Evolutionary conservation across 2,113 vertebrate species (phyloP), one percentile per base, ranked within the genome.

Genomic region (Bubalus kerabau): DNA sequence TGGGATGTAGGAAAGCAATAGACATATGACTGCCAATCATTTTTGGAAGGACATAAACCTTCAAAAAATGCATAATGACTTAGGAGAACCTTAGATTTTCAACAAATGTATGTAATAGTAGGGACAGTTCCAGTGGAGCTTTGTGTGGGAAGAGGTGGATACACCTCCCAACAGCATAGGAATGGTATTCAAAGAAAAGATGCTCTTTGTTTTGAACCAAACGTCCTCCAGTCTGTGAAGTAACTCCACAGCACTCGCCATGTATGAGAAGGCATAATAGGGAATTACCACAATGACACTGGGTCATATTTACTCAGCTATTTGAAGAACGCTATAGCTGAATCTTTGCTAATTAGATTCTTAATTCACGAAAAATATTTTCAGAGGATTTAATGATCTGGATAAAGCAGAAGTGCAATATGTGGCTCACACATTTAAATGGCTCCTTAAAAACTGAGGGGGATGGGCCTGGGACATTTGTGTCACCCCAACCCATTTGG

Each of bases 301-400:
- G 0, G 28, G 28, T 87, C 96, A 95, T 98, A 93, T 98, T 98
- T 98, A 96, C 97, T 98, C 87, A 97, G 96, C 97, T 97, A 54
- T 96, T 97, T 93, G 97, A 98, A 96, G 98, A 98, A 98, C 92
- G 97, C 95, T 23, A 71, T 83, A 91, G 93, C 93, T 95, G 40
- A 98, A 97, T 86, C 87, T 96, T 94, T 97, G 94, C 97, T 98
- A 98, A 98, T 98, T 98, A 97, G 96, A 98, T 98, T 82, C 96
- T 97, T 98, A 98, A 98, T 97, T 98, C 87, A 5, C 0, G 43
- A 91, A 94, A 97, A 98, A 89, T 88, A 96, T 98, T 98, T 98
- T 95, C 95, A 87, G 84, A 98, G 89, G 93, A 85, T 97, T 98
- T 97, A 98, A 90, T 84, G 56, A 87, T 91, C 26, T 64, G 87